Conservation (phyloP, 2,113 vertebrate genomes). For the Scomber japonicus region DNA sequence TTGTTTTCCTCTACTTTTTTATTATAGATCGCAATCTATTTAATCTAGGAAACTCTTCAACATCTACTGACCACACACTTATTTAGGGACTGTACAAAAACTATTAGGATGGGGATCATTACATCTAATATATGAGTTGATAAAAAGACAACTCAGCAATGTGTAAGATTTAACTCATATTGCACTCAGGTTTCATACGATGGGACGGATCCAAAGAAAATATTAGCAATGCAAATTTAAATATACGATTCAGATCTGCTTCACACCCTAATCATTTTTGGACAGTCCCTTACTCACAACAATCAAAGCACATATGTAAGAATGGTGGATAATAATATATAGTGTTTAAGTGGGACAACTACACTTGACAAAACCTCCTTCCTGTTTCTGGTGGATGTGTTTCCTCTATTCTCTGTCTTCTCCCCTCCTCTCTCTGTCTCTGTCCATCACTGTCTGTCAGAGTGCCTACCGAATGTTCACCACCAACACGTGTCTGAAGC, state of each 20-base stretch:
- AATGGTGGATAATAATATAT: background rate
- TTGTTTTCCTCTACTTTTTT: background rate
- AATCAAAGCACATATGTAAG: background rate
- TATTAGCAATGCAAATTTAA: too few relatives aligned
- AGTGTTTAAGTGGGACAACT: background rate
- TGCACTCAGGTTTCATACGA: too few relatives aligned
- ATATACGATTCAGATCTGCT: too few relatives aligned
- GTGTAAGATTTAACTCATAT: too few relatives aligned
- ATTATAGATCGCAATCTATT: background rate
- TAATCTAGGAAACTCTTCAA: background rate
- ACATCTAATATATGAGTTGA: too few relatives aligned
- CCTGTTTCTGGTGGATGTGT: constrained; percentile 2
- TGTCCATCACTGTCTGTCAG: constrained; percentile 68
- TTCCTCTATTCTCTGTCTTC: background rate
- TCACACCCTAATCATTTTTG: background rate
- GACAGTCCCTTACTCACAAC: background rate
- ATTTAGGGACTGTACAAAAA: background rate
- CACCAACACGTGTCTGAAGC: constrained; percentile 97
- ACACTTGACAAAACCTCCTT: background rate
- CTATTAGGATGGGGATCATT: background rate
- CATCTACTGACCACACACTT: background rate
- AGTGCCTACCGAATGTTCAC: constrained; percentile 99
- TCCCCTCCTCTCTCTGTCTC: background rate
- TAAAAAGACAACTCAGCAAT: too few relatives aligned
- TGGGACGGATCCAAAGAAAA: too few relatives aligned